Percentiles rank a stretch among this genome's conserved stretches.
phyloP scores from a whole-genome alignment of 2,113 vertebrate species.

The Tauraco erythrolophus region DNA sequence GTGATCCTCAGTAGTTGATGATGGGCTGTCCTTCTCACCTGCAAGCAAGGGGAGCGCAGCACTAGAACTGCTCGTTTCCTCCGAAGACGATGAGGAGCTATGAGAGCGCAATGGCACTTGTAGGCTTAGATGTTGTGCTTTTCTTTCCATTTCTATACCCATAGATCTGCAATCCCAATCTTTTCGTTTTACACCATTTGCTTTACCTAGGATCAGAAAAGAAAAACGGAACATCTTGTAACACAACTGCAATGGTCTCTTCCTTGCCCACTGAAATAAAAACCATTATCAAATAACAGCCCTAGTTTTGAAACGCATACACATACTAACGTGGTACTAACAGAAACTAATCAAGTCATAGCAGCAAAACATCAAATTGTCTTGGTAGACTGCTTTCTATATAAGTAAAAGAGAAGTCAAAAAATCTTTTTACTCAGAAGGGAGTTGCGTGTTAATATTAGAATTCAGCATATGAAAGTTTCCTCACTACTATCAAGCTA shows the following conservation, averaged over 20 bases:
- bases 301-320: not conserved
- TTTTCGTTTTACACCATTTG: constrained; percentile 81
- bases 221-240: not conserved
- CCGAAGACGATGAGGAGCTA: constrained; percentile 93
- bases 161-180: constrained; percentile 84
- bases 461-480: not conserved
- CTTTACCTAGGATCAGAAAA: constrained; percentile 76
- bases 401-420: not conserved
- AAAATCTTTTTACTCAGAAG: not conserved
- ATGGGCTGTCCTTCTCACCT: constrained; percentile 89
- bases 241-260: not conserved
- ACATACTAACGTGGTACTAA: not conserved
- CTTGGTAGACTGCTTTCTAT: not conserved
- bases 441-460: not conserved
- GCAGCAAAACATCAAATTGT: not conserved
- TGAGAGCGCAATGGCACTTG: constrained; percentile 91
- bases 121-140: constrained; percentile 88
- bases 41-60: constrained; percentile 92
- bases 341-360: not conserved
- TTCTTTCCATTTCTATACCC: constrained; percentile 85
- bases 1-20: constrained; percentile 83
- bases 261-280: not conserved
- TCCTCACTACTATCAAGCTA: not conserved
- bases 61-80: constrained; percentile 93
- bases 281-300: not conserved